Evolutionary conservation across 2,113 vertebrate genomes (phyloP).

Genomic region (Apus apus): DNA sequence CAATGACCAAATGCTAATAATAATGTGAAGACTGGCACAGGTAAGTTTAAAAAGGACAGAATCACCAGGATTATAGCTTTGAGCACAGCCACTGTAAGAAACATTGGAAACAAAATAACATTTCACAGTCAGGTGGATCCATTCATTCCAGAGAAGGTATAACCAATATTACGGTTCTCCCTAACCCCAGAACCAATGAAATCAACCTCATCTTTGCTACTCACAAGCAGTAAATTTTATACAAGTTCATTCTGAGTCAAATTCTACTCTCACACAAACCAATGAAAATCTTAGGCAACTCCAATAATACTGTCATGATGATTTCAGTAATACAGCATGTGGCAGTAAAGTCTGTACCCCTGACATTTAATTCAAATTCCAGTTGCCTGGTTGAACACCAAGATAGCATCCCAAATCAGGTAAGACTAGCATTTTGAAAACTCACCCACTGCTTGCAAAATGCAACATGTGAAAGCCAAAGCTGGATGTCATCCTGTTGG

Average conservation of each 20-base stretch:
- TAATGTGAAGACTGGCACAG: background rate
- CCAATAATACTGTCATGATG: background rate
- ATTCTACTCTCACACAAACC: background rate
- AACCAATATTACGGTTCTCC: background rate
- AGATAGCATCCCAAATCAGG: background rate
- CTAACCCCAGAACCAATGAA: background rate
- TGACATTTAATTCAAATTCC: background rate
- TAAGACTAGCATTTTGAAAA: conserved; percentile 17
- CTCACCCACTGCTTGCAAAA: conserved; percentile 98
- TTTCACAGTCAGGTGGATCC: background rate
- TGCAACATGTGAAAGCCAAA: conserved; percentile 93
- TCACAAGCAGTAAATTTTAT: background rate
- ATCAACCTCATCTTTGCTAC: background rate
- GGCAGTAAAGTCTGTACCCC: background rate
- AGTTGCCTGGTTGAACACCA: background rate
- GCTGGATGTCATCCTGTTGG: conserved; percentile 89
- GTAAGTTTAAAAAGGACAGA: background rate
- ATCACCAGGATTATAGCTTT: background rate
- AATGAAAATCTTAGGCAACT: background rate
- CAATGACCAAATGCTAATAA: background rate
- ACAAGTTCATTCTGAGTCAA: background rate
- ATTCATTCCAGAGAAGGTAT: background rate
- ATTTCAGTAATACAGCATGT: background rate
- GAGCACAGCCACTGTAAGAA: background rate
- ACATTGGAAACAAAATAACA: background rate